A percentile compares a stretch with the other conserved stretches of the same genome.
phyloP scores from a whole-genome alignment of 2,797 vertebrate species.

The Benthosema pterotum region DNA sequence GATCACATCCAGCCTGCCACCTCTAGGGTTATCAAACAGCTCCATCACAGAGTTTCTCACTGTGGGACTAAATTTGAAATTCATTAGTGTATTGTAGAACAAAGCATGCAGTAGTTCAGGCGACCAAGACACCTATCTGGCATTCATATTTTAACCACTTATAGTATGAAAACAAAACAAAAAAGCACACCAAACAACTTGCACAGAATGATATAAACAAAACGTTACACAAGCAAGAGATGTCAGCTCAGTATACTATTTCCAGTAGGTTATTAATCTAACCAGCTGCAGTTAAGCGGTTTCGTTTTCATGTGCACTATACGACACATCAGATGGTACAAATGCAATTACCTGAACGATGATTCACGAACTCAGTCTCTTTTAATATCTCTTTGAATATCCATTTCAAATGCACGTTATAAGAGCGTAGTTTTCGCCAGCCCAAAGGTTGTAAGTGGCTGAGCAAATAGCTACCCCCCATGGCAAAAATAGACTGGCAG shows the following conservation, averaged over 20 bases:
- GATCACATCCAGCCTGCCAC: slow-evolving; percentile 79
- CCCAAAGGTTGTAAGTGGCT: slow-evolving; percentile 46
- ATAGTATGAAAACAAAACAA: no score
- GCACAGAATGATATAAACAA: no score
- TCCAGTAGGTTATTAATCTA: not conserved
- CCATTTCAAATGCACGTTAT: slow-evolving; percentile 32
- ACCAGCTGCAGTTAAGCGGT: not conserved
- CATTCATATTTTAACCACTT: not conserved
- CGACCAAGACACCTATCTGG: no score
- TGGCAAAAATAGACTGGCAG: slow-evolving; percentile 85
- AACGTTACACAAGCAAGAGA: no score
- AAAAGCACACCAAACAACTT: no score
- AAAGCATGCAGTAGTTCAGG: no score
- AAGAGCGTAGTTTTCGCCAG: slow-evolving; percentile 38
- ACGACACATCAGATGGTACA: not conserved
- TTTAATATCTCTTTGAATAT: slow-evolving; percentile 35
- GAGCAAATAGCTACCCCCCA: slow-evolving; percentile 10
- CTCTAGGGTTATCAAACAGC: slow-evolving; percentile 77
- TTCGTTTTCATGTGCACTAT: not conserved
- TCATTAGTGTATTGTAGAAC: not conserved
- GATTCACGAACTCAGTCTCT: slow-evolving; percentile 27
- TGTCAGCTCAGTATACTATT: not conserved
- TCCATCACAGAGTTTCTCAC: slow-evolving; percentile 72
- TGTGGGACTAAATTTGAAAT: slow-evolving; percentile 11
- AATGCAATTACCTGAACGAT: slow-evolving; percentile 57